These are phyloP conservation scores for Anolis sagrei DNA, from an alignment of 2,113 vertebrate genomes.

Conservation along the genomic window DNA sequence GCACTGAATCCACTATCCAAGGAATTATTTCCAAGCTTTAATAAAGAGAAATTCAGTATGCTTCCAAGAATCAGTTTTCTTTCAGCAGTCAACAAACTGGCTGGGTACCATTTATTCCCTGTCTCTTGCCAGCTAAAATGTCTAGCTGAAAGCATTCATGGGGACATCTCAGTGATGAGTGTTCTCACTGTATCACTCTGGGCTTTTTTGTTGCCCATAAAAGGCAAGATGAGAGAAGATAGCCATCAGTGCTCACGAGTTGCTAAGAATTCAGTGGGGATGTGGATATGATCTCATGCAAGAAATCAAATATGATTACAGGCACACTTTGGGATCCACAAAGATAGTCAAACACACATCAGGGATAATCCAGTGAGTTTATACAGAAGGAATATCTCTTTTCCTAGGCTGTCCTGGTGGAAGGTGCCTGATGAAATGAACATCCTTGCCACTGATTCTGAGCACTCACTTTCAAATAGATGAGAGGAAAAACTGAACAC, in stretches of 20 bases:
- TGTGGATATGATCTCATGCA: not conserved
- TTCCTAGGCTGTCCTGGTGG: not conserved
- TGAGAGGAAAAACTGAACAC: not conserved
- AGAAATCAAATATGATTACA: not conserved
- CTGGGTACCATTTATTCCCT: not conserved
- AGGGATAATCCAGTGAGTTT: not conserved
- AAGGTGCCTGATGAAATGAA: not conserved
- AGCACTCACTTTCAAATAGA: not conserved
- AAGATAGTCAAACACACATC: not conserved
- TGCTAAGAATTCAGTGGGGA: not conserved
- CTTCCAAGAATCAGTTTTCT: not conserved
- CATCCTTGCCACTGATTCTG: not conserved
- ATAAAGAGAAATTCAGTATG: not conserved
- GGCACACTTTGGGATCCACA: not conserved
- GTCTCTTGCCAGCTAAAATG: not conserved
- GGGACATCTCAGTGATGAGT: not conserved
- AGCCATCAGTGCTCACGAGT: not conserved
- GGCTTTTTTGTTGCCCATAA: not conserved
- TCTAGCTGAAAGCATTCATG: not conserved
- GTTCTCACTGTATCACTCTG: not conserved
- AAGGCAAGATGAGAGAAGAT: not conserved
- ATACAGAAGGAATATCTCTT: not conserved
- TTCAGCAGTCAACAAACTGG: not conserved
- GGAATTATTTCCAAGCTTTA: not conserved
- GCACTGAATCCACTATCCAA: not conserved